Evolutionary conservation across 2,888 invertebrate genomes (phyloP), one percentile per base, ranked within the genome.

Genomic region (Entomobrya proxima): DNA sequence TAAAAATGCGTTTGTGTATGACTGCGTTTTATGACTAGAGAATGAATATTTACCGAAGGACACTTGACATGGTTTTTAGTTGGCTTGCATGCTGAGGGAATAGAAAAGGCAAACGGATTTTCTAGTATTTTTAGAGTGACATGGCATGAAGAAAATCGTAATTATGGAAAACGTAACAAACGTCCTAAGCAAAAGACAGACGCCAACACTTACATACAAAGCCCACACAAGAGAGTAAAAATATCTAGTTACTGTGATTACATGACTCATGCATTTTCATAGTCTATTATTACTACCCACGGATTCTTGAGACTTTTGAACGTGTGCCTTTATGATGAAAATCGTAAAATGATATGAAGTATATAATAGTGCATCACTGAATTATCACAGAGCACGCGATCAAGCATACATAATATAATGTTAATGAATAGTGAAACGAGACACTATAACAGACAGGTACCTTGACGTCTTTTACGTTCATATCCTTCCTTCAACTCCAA

Each of bases 161-260:
- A n/a, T n/a, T n/a, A n/a, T n/a, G n/a, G n/a, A n/a, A n/a, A n/a
- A n/a, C n/a, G n/a, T n/a, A n/a, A n/a, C n/a, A 24, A 55, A 47
- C 21, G 55, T 55, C 55, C n/a, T n/a, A n/a, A n/a, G n/a, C n/a
- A 30, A 32, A 64, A 81, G 81, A 44, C 72, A 74, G 81, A 81
- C 78, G 64, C 61, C 61, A 50, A n/a, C n/a, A n/a, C n/a, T n/a
- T n/a, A n/a, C 9, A 55, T 24, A 55, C 27, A 27, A 24, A 27
- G 55, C 24, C 21, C 27, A 27, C 21, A 27, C 27, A 55, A 55
- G 27, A 55, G 9, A 55, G 27, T 27, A 15, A 32, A 61, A 15
- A 47, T 32, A 47, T 72, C 44, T 30, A 44, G 77, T 77, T 61
- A 61, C n/a, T 30, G n/a, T 18, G 24, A 24, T 61, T 44, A 44